These are phyloP conservation scores for Hybos culiciformis DNA, from an alignment of 2,888 invertebrate species.

Conservation along the genomic window DNA sequence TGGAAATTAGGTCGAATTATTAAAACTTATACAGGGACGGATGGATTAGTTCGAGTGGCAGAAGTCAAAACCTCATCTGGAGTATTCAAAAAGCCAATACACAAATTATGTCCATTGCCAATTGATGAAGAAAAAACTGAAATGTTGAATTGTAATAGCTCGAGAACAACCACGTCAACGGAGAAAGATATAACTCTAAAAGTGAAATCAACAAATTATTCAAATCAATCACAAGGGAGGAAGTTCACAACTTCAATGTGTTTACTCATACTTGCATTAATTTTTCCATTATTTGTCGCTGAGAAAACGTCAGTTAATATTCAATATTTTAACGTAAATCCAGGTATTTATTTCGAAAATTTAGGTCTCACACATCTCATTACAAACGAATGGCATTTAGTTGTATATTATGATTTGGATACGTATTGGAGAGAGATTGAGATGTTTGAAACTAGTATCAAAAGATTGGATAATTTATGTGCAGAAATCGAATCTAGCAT, in stretches of 20 bases:
- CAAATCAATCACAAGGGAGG: too few species aligned
- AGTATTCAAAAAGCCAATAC: background rate
- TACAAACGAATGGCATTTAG: background rate
- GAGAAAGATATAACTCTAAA: too few species aligned
- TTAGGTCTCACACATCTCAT: background rate
- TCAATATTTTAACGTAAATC: background rate
- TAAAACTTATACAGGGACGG: conserved; percentile 1
- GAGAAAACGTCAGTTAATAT: background rate
- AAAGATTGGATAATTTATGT: too few species aligned
- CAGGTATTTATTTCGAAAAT: background rate
- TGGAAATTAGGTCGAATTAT: too few species aligned
- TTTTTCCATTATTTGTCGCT: background rate
- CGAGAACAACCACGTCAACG: too few species aligned
- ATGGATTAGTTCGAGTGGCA: conserved; percentile 7
- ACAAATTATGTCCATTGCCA: conserved; percentile 7
- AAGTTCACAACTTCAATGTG: too few species aligned
- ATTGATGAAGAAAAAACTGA: too few species aligned
- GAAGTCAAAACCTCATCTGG: conserved; percentile 5
- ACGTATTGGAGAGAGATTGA: background rate
- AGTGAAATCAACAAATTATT: too few species aligned
- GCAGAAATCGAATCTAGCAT: too few species aligned
- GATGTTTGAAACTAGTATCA: too few species aligned
- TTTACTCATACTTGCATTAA: background rate
- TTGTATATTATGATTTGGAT: background rate
- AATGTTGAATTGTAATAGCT: too few species aligned